A percentile compares a stretch with the other conserved stretches of the same genome.
Conservation (phyloP, 2,113 vertebrate genomes). For the Numida meleagris region DNA sequence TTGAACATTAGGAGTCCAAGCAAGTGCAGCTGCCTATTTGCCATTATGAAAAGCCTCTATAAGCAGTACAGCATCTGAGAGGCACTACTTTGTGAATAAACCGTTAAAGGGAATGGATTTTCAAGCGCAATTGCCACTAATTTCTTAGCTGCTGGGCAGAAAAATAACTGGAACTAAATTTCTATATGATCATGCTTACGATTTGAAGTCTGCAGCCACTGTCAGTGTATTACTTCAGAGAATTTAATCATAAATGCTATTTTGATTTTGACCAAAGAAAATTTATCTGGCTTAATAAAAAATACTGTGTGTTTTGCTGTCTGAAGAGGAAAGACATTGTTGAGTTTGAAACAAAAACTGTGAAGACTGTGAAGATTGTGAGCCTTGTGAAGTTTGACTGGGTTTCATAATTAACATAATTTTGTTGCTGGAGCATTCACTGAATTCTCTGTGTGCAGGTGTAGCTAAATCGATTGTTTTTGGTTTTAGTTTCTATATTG, state of each 20-base stretch:
- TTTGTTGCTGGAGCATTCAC: constrained; percentile 9
- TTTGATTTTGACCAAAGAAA: constrained; percentile 56
- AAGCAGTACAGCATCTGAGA: neutral
- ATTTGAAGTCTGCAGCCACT: constrained; percentile 58
- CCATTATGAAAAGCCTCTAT: constrained; percentile 33
- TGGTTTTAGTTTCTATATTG: neutral
- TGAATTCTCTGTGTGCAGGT: neutral
- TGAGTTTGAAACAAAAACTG: neutral
- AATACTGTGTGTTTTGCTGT: neutral
- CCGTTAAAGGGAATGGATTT: constrained; percentile 36
- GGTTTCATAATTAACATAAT: neutral
- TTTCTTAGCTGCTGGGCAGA: constrained; percentile 68
- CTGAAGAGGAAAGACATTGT: neutral
- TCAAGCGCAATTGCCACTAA: constrained; percentile 61
- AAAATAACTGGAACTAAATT: constrained; percentile 70
- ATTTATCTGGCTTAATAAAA: constrained; percentile 10
- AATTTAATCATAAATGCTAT: constrained; percentile 37
- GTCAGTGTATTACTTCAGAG: constrained; percentile 16
- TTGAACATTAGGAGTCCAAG: constrained; percentile 57
- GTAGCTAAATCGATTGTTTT: neutral
- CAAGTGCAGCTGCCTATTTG: constrained; percentile 44
- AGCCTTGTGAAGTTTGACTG: neutral
- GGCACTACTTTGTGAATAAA: neutral
- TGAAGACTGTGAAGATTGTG: neutral
- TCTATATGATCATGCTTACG: constrained; percentile 34